Conservation (phyloP, 2,797 vertebrate species). For the Rhabdomys pumilio region DNA sequence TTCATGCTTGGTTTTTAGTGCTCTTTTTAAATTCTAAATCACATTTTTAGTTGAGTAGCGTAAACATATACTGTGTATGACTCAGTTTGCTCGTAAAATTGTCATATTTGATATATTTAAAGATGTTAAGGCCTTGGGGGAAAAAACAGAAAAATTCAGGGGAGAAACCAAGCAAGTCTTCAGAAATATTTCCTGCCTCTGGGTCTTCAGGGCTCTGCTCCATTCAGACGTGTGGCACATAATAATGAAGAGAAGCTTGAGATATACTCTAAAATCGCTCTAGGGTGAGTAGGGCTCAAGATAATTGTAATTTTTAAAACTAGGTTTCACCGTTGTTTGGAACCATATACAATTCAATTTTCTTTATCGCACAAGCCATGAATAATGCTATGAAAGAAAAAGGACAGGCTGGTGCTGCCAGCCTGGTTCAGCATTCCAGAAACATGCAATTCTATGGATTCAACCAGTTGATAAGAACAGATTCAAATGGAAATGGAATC, state of each 20-base stretch:
- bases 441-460: conserved; percentile 95
- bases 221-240: conserved; percentile 64
- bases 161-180: conserved; percentile 75
- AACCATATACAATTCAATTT: conserved; percentile 96
- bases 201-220: conserved; percentile 74
- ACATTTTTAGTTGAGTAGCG: conserved; percentile 66
- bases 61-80: conserved; percentile 73
- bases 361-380: conserved; percentile 94
- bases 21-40: conserved; percentile 73
- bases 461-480: conserved; percentile 92
- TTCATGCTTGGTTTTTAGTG: conserved; percentile 29
- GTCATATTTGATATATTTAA: conserved; percentile 82
- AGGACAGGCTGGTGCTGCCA: conserved; percentile 89
- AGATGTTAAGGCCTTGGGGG: conserved; percentile 67
- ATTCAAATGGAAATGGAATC: conserved; percentile 90
- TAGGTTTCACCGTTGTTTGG: conserved; percentile 97
- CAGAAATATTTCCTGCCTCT: conserved; percentile 54
- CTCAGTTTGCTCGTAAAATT: conserved; percentile 78
- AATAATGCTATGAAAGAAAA: conserved; percentile 91
- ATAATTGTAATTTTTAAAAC: conserved; percentile 83
- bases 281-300: conserved; percentile 72
- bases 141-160: conserved; percentile 71
- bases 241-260: conserved; percentile 75
- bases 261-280: conserved; percentile 72
- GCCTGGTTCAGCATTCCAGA: conserved; percentile 91